A percentile compares a stretch with the other conserved stretches of the same genome.
Evolutionary conservation across 2,113 vertebrate genomes (phyloP).

Genomic region (Cyphomyrus plagiostoma): DNA sequence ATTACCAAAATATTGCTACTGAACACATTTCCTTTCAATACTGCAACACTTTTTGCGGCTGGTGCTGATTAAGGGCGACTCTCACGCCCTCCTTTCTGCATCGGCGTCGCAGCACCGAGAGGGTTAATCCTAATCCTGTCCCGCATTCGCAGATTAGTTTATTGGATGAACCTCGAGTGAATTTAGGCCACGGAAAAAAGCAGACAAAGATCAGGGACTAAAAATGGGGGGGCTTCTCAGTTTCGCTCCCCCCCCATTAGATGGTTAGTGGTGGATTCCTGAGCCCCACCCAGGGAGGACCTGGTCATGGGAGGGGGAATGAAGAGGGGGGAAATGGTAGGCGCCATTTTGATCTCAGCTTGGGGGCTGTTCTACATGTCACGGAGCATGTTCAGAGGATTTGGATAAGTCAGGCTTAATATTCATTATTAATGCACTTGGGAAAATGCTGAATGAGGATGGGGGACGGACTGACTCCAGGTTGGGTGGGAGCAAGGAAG

Average conservation of each 20-base stretch:
- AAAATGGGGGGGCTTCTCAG: neutral
- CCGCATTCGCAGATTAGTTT: neutral
- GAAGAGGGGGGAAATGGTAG: neutral
- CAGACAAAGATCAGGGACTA: neutral
- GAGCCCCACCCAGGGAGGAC: neutral
- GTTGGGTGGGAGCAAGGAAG: neutral
- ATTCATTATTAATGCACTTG: slow-evolving; percentile 6
- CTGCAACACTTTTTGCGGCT: neutral
- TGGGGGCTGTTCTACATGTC: neutral
- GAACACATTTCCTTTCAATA: neutral
- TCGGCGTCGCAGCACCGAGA: neutral
- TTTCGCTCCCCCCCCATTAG: neutral
- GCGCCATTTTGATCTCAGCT: neutral
- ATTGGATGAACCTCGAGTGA: neutral
- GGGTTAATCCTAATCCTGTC: neutral
- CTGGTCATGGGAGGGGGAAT: neutral
- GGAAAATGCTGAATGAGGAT: neutral
- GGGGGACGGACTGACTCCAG: neutral
- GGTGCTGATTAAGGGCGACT: neutral
- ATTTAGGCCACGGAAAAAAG: neutral
- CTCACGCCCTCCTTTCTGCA: neutral
- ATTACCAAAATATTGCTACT: neutral
- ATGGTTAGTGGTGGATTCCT: neutral
- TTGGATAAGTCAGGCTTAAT: slow-evolving; percentile 1
- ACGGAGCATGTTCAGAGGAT: neutral